phyloP scores from a whole-genome alignment of 2,888 invertebrate genomes.

The Chrysolina haemoptera region DNA sequence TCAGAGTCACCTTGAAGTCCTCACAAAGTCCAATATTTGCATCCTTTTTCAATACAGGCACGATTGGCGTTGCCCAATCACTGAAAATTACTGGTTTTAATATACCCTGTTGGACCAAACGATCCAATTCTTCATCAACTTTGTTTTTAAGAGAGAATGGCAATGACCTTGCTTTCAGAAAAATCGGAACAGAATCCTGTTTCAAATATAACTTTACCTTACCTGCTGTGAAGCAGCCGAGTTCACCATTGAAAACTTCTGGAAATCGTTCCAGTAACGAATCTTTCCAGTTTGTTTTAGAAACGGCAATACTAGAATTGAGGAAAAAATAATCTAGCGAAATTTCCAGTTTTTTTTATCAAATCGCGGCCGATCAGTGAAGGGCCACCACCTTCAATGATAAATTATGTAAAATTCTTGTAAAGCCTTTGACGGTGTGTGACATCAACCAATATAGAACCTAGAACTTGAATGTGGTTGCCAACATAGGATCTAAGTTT shows the following conservation, averaged over 20 bases:
- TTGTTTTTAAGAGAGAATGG: slow-evolving; percentile 31
- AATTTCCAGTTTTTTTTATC: slow-evolving; percentile 23
- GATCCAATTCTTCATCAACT: slow-evolving; percentile 34
- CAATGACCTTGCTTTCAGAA: slow-evolving; percentile 38
- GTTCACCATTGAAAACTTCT: slow-evolving; percentile 23
- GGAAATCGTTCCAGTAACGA: slow-evolving; percentile 25
- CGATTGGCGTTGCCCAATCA: slow-evolving; percentile 41
- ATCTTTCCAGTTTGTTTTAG: slow-evolving; percentile 10
- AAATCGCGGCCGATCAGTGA: slow-evolving; percentile 30
- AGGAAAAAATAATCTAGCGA: slow-evolving; percentile 9
- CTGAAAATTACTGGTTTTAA: slow-evolving; percentile 36
- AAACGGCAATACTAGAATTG: slow-evolving; percentile 3
- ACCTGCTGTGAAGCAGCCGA: slow-evolving; percentile 25
- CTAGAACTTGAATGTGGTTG: slow-evolving; percentile 22
- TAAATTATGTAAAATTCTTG: slow-evolving; percentile 14
- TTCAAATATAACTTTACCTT: slow-evolving; percentile 21
- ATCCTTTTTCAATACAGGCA: slow-evolving; percentile 24
- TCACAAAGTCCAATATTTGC: slow-evolving; percentile 17
- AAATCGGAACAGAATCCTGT: slow-evolving; percentile 13
- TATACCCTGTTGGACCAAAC: slow-evolving; percentile 32
- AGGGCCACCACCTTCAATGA: slow-evolving; percentile 10
- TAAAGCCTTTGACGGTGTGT: not conserved
- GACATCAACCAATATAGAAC: slow-evolving; percentile 24
- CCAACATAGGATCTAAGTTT: slow-evolving; percentile 20
- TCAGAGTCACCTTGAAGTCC: slow-evolving; percentile 48